Conservation (phyloP, 2,113 vertebrate species). For the Phyllostomus discolor region DNA sequence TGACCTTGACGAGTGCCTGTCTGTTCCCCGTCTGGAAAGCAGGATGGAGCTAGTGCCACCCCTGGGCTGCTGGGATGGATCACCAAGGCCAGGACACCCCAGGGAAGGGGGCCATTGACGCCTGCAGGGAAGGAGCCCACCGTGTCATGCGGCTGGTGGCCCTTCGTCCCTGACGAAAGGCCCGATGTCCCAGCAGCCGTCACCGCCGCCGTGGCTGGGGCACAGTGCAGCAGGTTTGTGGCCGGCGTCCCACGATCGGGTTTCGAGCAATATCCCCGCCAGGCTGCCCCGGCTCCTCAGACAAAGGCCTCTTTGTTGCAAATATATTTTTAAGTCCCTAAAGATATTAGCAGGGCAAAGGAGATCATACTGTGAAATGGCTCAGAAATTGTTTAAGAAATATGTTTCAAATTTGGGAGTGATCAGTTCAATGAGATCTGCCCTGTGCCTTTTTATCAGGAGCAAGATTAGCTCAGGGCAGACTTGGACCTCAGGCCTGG, state of each 20-base stretch:
- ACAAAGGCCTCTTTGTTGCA: conserved; percentile 81
- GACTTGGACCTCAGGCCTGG: background rate
- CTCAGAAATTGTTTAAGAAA: conserved; percentile 76
- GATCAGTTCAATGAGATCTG: conserved; percentile 46
- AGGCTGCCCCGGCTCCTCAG: conserved; percentile 51
- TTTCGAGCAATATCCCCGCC: conserved; percentile 77
- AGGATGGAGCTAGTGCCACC: no score
- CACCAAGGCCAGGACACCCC: background rate
- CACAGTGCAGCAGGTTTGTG: conserved; percentile 61
- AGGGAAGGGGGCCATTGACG: background rate
- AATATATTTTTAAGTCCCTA: conserved; percentile 67
- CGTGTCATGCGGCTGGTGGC: background rate
- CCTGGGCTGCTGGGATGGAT: background rate
- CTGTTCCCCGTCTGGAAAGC: background rate
- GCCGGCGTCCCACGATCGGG: conserved; percentile 67
- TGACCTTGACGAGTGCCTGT: background rate
- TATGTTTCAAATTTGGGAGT: conserved; percentile 57
- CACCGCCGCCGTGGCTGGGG: conserved; percentile 20
- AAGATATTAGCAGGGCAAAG: conserved; percentile 74
- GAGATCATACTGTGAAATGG: conserved; percentile 72
- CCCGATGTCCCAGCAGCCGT: conserved; percentile 62
- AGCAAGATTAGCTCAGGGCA: conserved; percentile 23
- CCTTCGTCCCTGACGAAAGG: conserved; percentile 66
- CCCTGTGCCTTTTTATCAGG: conserved; percentile 48
- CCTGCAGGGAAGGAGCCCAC: conserved; percentile 49